These are phyloP conservation scores for Rhabdomys dilectus DNA, from an alignment of 2,113 vertebrate species.

Conservation along the genomic window DNA sequence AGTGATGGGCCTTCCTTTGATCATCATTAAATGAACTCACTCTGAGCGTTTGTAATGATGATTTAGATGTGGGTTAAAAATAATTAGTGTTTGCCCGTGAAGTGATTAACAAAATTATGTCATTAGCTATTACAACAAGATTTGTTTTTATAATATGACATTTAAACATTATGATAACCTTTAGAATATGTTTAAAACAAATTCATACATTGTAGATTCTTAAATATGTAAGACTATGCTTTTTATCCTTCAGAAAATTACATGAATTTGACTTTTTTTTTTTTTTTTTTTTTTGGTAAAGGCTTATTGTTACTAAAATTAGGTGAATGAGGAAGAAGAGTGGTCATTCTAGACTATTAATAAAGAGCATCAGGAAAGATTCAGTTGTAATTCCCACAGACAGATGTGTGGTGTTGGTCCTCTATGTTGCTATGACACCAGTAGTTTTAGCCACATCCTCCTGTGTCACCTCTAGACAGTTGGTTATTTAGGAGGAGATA, in stretches of 20 bases:
- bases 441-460: neutral
- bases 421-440: neutral
- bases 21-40: neutral
- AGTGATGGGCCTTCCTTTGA: neutral
- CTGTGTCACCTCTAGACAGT: neutral
- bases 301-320: neutral
- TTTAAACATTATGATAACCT: neutral
- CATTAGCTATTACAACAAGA: slow-evolving; percentile 1
- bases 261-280: neutral
- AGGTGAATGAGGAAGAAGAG: neutral
- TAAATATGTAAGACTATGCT: neutral
- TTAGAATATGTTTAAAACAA: neutral
- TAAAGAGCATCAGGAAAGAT: neutral
- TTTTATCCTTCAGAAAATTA: neutral
- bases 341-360: neutral
- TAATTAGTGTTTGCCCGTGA: slow-evolving; percentile 46
- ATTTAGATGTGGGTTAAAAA: neutral
- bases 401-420: neutral
- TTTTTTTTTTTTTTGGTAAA: slow-evolving; percentile 31
- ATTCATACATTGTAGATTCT: neutral
- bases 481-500: neutral
- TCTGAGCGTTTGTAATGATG: neutral
- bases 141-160: slow-evolving; percentile 1
- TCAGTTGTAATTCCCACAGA: neutral
- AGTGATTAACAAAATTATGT: slow-evolving; percentile 5